These are phyloP conservation scores for Sebastes hubbsi DNA, from an alignment of 2,797 vertebrate species.

Conservation along the genomic window DNA sequence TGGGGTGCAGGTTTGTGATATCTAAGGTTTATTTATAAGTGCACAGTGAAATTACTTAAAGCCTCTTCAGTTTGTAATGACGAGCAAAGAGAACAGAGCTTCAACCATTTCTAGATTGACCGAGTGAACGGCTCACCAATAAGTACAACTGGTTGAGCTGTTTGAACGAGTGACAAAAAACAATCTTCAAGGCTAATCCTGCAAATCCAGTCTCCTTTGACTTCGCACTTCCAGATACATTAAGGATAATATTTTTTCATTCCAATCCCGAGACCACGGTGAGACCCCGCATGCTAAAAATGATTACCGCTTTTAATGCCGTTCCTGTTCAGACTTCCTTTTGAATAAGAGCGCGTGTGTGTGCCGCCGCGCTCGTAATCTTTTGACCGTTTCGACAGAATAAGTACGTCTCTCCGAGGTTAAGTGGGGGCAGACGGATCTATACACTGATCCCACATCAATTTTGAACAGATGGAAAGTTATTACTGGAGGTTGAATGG, in stretches of 20 bases:
- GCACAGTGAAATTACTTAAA: background rate
- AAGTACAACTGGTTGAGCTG: no score
- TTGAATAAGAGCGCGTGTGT: conserved; percentile 1
- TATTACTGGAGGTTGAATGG: conserved; percentile 67
- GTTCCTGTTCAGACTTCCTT: conserved; percentile 5
- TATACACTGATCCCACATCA: conserved; percentile 63
- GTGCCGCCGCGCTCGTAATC: background rate
- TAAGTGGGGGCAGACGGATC: conserved; percentile 70
- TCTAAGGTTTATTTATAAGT: background rate
- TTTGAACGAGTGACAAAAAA: background rate
- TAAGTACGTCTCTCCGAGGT: conserved; percentile 47
- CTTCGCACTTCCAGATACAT: background rate
- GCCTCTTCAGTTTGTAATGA: background rate
- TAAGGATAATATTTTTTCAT: conserved; percentile 1
- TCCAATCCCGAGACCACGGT: background rate
- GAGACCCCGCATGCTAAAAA: conserved; percentile 15
- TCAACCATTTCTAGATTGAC: background rate
- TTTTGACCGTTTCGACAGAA: conserved; percentile 34
- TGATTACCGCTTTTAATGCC: conserved; percentile 25
- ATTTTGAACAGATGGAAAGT: conserved; percentile 66
- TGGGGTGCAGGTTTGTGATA: background rate
- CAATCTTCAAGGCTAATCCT: background rate
- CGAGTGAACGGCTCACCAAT: background rate
- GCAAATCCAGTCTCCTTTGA: conserved; percentile 8
- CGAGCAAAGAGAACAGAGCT: background rate